phyloP scores from a whole-genome alignment of 2,797 vertebrate genomes.

The Cyprinella venusta region DNA sequence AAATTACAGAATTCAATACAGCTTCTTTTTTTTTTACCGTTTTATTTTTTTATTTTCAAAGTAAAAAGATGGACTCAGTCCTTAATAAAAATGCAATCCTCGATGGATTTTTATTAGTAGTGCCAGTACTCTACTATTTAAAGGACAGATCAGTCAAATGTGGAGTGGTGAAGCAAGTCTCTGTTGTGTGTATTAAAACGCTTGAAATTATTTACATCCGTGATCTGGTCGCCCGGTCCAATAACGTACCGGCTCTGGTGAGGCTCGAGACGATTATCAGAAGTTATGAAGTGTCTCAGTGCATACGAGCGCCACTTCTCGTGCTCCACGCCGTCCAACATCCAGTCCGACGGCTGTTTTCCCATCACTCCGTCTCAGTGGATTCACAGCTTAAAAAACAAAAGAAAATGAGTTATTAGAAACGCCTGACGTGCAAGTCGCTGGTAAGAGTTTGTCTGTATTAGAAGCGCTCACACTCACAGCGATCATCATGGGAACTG shows the following conservation, averaged over 20 bases:
- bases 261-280: slow-evolving; percentile 40
- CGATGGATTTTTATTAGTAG: slow-evolving; percentile 51
- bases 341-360: neutral
- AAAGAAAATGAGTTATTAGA: neutral
- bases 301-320: slow-evolving; percentile 20
- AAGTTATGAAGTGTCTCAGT: slow-evolving; percentile 46
- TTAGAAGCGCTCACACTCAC: neutral
- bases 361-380: neutral
- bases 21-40: neutral
- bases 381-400: slow-evolving; percentile 35
- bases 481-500: neutral
- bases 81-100: slow-evolving; percentile 15
- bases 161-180: neutral
- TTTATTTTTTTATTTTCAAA: slow-evolving; percentile 15
- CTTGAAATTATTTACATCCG: slow-evolving; percentile 70
- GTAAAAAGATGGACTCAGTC: neutral
- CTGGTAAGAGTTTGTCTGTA: neutral
- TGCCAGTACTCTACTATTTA: slow-evolving; percentile 61
- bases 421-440: neutral
- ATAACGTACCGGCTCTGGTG: slow-evolving; percentile 68
- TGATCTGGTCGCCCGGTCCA: slow-evolving; percentile 65
- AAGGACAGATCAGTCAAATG: slow-evolving; percentile 69
- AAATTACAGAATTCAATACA: slow-evolving; percentile 3
- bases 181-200: slow-evolving; percentile 56
- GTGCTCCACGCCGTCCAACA: neutral